Conservation (phyloP, 2,888 invertebrate species). For the Chrysolina americana region DNA sequence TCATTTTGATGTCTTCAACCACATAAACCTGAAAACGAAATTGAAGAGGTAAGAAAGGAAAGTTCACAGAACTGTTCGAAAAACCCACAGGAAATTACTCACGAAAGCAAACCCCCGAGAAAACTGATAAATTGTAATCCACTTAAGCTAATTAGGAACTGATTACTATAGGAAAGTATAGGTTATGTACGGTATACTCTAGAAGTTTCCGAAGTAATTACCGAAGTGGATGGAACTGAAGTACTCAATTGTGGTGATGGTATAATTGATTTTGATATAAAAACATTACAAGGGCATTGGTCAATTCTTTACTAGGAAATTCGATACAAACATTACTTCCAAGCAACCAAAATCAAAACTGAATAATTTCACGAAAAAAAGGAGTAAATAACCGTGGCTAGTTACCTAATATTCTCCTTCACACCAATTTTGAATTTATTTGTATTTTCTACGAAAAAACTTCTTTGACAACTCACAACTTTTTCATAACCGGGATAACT, state of each 20-base stretch:
- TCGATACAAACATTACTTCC: conserved; percentile 1
- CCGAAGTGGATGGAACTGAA: background rate
- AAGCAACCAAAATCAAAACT: background rate
- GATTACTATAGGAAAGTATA: background rate
- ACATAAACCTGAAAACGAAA: conserved; percentile 43
- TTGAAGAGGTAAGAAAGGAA: background rate
- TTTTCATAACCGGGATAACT: conserved; percentile 1
- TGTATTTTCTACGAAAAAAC: background rate
- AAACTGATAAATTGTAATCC: background rate
- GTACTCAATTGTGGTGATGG: background rate
- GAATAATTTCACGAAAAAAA: background rate
- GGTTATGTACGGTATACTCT: background rate
- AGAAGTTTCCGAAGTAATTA: background rate
- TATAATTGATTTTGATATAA: background rate
- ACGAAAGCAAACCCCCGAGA: background rate
- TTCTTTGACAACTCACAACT: background rate
- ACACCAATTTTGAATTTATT: conserved; percentile 1
- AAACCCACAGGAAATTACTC: background rate
- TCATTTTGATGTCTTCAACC: conserved; percentile 40
- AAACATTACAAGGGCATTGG: background rate
- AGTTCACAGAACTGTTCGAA: background rate
- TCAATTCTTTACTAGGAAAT: background rate
- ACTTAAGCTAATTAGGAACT: background rate
- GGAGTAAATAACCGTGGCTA: background rate
- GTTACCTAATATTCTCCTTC: background rate